Conservation (phyloP, 2,113 vertebrate species). For the Brevimyrus niger region DNA sequence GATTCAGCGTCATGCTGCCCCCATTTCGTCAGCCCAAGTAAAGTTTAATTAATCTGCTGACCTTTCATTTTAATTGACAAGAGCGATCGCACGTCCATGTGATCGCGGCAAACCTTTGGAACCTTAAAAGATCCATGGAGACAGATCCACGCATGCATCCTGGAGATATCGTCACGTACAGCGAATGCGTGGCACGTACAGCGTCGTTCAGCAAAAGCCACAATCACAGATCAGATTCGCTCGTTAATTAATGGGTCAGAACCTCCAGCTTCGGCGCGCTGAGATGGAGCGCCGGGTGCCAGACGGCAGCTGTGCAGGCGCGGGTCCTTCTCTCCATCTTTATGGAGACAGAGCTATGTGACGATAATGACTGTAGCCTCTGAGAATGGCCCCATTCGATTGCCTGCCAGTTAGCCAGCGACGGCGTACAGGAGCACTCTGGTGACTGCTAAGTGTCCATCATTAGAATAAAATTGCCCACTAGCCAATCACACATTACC, state of each 20-base stretch:
- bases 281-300: background rate
- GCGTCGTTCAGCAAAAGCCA: background rate
- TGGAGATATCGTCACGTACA: background rate
- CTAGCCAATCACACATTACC: background rate
- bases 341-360: background rate
- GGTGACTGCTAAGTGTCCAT: background rate
- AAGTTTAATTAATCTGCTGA: conserved; percentile 43
- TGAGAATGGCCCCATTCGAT: background rate
- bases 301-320: background rate
- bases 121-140: background rate
- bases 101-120: conserved; percentile 18
- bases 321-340: background rate
- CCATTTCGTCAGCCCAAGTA: conserved; percentile 20
- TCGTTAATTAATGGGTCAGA: background rate
- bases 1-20: background rate
- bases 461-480: background rate
- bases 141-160: background rate
- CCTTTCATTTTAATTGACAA: conserved; percentile 42
- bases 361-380: background rate
- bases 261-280: background rate
- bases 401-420: background rate
- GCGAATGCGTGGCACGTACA: background rate
- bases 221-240: background rate
- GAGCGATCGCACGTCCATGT: conserved; percentile 29
- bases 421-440: background rate